Base-by-base conservation (phyloP, 2,888 invertebrate species). In the Diarsia brunnea region DNA sequence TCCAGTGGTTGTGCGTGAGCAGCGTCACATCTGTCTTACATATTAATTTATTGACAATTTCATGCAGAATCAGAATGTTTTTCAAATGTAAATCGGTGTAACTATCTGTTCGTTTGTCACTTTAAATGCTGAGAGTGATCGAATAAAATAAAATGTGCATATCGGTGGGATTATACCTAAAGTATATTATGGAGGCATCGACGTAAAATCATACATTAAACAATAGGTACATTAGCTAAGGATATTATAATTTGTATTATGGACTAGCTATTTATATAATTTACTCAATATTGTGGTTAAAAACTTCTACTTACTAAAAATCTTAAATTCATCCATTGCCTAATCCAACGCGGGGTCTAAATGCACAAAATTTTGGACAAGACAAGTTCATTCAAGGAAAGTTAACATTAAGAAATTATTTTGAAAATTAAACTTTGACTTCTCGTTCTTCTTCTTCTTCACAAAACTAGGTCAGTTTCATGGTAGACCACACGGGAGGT, bases 1-100 rank as follows among this genome's bases (percentile, higher is more conserved):
- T 93, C 88, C 83, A 87, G 81, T 79, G 78, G 89, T 87, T 88
- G 90, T 88, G 91, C 94, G 93, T 92, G 93, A 91, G 90, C 80
- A 79, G 81, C 82, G 89, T 91, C 94, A 91, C 90, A 90, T 91
- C 87, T 84, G 82, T 84, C 86, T 85, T 72, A 84, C 73, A 81
- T 71, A 84, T 73, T 75, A 71, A 81, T 81, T 83, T 83, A 86
- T 78, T 72, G 75, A 81, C 61, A 66, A 71, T 69, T 83, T 69
- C 53, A 75, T 75, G 64, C 38, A 61, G 53, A 84, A 81, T 84
- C 47, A 69, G 24, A 72, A 69, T 76, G 61, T 63, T 68, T 74
- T 84, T 75, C 38, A 49, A 67, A 63, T 51, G 61, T 70, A 14
- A 45, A 55, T 75, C 49, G 55, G 38, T 64, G 68, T 70, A 66